Percentiles rank a stretch among this genome's conserved stretches.
Evolutionary conservation across 2,888 invertebrate genomes (phyloP).

Genomic region (Teinopalpus imperialis): DNA sequence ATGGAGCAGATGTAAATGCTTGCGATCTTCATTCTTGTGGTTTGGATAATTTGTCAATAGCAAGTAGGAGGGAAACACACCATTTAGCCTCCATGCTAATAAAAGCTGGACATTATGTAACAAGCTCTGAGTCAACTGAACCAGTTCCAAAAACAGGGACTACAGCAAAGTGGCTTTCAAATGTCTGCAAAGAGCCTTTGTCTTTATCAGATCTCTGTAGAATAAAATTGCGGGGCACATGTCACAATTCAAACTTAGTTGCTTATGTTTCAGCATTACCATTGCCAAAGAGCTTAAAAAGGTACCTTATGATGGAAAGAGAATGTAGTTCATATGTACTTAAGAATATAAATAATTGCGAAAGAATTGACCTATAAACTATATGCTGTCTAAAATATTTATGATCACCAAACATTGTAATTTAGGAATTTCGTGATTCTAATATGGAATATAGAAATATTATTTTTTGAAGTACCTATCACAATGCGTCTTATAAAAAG

Average conservation of each 20-base stretch:
- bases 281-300: constrained; percentile 79
- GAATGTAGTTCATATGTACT: constrained; percentile 37
- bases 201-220: constrained; percentile 81
- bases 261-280: constrained; percentile 64
- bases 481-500: too few species aligned
- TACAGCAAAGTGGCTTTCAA: constrained; percentile 62
- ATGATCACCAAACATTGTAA: not conserved
- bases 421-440: not conserved
- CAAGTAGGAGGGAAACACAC: constrained; percentile 58
- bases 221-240: constrained; percentile 69
- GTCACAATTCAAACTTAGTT: constrained; percentile 56
- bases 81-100: constrained; percentile 59
- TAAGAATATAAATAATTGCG: constrained; percentile 3
- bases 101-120: constrained; percentile 62
- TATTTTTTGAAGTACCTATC: too few species aligned
- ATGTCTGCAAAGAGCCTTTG: constrained; percentile 70
- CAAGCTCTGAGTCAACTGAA: constrained; percentile 31
- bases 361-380: too few species aligned
- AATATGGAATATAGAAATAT: not conserved
- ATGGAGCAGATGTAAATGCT: constrained; percentile 84
- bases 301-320: constrained; percentile 82
- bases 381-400: too few species aligned
- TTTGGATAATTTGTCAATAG: constrained; percentile 80
- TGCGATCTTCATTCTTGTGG: constrained; percentile 79
- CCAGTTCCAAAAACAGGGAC: constrained; percentile 43